Evolutionary conservation across 2,113 vertebrate species (phyloP).

Genomic region (Lasiurus cinereus): DNA sequence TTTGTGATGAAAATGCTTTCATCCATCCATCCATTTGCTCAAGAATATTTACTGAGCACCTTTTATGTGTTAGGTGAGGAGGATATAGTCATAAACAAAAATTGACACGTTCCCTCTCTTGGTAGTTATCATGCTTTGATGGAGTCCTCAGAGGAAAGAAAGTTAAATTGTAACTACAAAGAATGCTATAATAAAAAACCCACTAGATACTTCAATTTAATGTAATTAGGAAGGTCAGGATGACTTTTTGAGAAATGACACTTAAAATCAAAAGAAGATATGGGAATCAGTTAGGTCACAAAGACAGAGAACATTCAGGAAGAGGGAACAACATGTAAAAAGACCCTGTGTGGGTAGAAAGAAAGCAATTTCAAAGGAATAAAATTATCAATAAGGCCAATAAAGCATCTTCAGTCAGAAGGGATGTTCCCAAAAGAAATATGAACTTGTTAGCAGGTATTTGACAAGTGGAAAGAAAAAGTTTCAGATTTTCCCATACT

Average conservation of each 20-base stretch:
- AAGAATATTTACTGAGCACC: background rate
- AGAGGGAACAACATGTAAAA: background rate
- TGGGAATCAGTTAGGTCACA: background rate
- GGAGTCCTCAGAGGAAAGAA: background rate
- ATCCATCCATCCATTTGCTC: background rate
- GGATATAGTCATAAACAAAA: background rate
- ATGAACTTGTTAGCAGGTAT: background rate
- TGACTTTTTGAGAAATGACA: background rate
- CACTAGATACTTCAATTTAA: background rate
- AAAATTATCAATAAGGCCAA: conserved; percentile 19
- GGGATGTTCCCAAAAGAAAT: background rate
- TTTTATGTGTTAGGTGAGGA: background rate
- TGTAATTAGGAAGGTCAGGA: background rate
- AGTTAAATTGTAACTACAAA: background rate
- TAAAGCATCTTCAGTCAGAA: conserved; percentile 32
- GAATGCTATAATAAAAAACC: background rate
- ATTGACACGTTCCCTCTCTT: background rate
- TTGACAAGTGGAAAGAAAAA: background rate
- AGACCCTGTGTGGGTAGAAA: background rate
- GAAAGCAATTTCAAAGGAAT: background rate
- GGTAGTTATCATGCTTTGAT: background rate
- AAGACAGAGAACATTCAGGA: background rate
- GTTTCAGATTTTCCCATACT: background rate
- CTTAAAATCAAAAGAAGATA: background rate
- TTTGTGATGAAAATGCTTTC: background rate